A percentile compares a stretch with the other conserved stretches of the same genome.
Conservation (phyloP, 2,888 invertebrate genomes). For the Myathropa florea region DNA sequence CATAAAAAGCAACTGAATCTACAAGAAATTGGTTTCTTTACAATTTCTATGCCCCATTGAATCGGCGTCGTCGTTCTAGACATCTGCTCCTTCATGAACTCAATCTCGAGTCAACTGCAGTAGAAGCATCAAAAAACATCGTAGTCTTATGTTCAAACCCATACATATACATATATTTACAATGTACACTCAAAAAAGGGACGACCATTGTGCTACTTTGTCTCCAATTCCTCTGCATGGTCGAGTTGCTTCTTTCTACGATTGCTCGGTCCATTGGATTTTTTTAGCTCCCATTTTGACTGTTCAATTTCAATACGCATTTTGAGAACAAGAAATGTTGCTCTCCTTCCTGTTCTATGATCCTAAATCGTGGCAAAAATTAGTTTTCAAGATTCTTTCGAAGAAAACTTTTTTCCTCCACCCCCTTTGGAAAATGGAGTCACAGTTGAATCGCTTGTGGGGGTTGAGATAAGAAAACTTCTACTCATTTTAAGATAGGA, state of each 20-base stretch:
- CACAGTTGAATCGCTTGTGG: background rate
- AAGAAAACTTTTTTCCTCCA: background rate
- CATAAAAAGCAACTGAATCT: constrained; percentile 13
- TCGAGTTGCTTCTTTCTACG: constrained; percentile 29
- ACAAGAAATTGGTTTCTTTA: constrained; percentile 53
- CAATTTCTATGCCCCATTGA: constrained; percentile 51
- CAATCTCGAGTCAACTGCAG: constrained; percentile 34
- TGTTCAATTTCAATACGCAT: constrained; percentile 60
- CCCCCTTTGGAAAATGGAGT: background rate
- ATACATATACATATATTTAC: background rate
- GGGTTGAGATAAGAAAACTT: constrained; percentile 41
- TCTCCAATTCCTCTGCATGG: constrained; percentile 47
- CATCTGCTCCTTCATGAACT: constrained; percentile 48
- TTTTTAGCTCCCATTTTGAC: constrained; percentile 27
- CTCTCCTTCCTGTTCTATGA: constrained; percentile 12
- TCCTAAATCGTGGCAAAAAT: constrained; percentile 44
- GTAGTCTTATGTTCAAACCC: background rate
- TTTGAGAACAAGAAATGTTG: constrained; percentile 7
- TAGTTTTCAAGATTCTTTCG: constrained; percentile 48
- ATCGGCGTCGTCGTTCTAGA: constrained; percentile 57
- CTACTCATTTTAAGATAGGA: constrained; percentile 14
- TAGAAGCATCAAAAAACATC: constrained; percentile 10
- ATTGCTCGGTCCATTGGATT: constrained; percentile 62
- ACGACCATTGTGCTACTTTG: constrained; percentile 62
- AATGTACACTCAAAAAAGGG: constrained; percentile 21